Evolutionary conservation across 2,113 vertebrate genomes (phyloP), one percentile per base, ranked within the genome.

Genomic region (Grallaria varia): DNA sequence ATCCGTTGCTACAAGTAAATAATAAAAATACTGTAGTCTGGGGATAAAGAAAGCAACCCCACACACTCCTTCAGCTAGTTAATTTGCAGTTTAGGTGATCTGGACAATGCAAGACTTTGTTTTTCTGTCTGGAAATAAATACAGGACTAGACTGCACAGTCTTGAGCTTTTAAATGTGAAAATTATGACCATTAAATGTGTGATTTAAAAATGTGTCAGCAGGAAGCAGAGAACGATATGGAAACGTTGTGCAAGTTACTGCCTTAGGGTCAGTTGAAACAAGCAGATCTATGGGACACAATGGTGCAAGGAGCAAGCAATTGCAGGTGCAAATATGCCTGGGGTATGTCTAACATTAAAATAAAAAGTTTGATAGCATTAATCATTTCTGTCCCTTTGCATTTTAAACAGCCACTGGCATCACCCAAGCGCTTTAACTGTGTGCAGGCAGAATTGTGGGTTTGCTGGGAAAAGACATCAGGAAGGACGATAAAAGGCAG

Each of bases 201-300:
- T 62, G 81, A 86, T 83, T 90, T 96, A 94, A 95, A 96, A 93
- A 82, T 7, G 24, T 44, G 95, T 96, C 96, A 97, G 89, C 20
- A 56, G 28, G 71, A 87, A 74, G 89, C 66, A 67, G 93, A 66
- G 92, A 95, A 84, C 0, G 9, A 17, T 86, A 20, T 23, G 78
- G 74, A 56, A 71, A 60, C 16, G 2, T 73, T 66, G 89, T 81
- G 89, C 96, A 94, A 77, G 81, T 94, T 91, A 93, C 93, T 95
- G 97, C 97, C 94, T 94, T 79, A 89, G 96, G 97, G 93, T 87
- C 97, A 95, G 83, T 56, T 93, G 96, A 92, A 97, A 96, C 88
- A 94, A 97, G 96, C 89, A 97, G 93, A 93, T 97, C 94, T 82
- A 1, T 79, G 93, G 95, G 96, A 95, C 92, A 93, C 87, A 62